Evolutionary conservation across 2,797 vertebrate genomes (phyloP), one percentile per base, ranked within the genome.

Genomic region (Uromys caudimaculatus): DNA sequence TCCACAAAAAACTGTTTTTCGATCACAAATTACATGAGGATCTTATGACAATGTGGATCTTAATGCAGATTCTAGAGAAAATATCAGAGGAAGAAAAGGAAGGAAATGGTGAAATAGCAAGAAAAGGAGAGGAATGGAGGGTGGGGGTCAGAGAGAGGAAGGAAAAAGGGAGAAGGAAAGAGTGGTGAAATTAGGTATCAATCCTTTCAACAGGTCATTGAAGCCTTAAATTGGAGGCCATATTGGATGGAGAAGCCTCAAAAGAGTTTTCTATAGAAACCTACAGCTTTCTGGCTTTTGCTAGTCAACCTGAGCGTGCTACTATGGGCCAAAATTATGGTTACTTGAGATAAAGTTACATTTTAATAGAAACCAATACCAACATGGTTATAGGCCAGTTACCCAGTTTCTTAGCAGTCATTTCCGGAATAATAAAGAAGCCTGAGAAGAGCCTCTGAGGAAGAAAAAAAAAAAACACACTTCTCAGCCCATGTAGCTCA

Each of bases 301-400:
- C 84, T 76, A 67, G 50, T 96, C 32, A 62, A 75, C 8, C n/a
- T 75, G n/a, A 24, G 84, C 88, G 58, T 73, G 62, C 24, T 50
- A 95, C 79, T 89, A 19, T 77, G 78, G 85, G 95, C 54, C 56
- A 93, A 96, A 95, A 73, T 90, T 86, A 35, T 84, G 41, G 44
- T 23, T 91, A 96, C 88, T 85, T 81, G 87, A 95, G 56, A 69
- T 44, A 93, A 92, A 87, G 32, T 89, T 76, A 86, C 79, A 90
- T 85, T 93, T 96, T 91, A 95, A 85, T 95, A 93, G 86, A 77
- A 62, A 64, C 24, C 23, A 1, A n/a, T 89, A 60, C 32, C 89
- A 91, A 16, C 27, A 24, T 85, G 78, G 16, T 89, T 94, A 86
- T 3, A 83, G 41, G 56, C 23, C 91, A 93, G 86, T 91, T 95